Conservation (phyloP, 1,140 invertebrate species). For the Micrasema longulum region DNA sequence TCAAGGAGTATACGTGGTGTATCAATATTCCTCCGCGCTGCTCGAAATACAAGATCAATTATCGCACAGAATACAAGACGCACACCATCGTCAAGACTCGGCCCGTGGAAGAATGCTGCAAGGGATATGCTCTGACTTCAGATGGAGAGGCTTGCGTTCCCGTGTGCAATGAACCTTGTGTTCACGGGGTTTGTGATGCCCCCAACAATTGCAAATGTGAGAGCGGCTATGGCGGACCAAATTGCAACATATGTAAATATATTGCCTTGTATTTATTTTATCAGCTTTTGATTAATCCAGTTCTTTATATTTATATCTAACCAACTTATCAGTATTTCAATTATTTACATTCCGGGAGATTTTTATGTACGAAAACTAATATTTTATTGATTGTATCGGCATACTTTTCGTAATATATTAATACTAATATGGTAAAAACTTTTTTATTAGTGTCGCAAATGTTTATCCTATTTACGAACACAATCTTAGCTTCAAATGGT, state of each 20-base stretch:
- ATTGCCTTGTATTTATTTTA: too few relatives aligned
- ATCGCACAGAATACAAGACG: constrained; percentile 78
- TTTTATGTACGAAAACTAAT: too few relatives aligned
- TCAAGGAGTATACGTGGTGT: constrained; percentile 85
- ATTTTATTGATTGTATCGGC: too few relatives aligned
- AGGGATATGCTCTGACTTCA: constrained; percentile 74
- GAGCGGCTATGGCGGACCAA: constrained; percentile 87
- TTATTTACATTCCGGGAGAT: too few relatives aligned
- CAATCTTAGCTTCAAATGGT: too few relatives aligned
- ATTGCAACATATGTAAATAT: constrained; percentile 89
- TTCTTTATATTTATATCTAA: too few relatives aligned
- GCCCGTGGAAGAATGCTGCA: constrained; percentile 87
- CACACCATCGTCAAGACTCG: constrained; percentile 78
- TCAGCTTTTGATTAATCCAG: too few relatives aligned
- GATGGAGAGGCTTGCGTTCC: constrained; percentile 77
- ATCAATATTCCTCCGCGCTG: constrained; percentile 86
- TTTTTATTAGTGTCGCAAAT: too few relatives aligned
- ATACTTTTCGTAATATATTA: too few relatives aligned
- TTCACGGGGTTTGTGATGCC: constrained; percentile 85
- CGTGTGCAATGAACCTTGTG: constrained; percentile 82
- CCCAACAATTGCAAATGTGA: constrained; percentile 90
- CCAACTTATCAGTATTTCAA: too few relatives aligned
- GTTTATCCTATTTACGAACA: too few relatives aligned
- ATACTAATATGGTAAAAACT: too few relatives aligned
- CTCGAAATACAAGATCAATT: constrained; percentile 85